phyloP scores from a whole-genome alignment of 2,797 vertebrate genomes.

The Arrhamphus sclerolepis region DNA sequence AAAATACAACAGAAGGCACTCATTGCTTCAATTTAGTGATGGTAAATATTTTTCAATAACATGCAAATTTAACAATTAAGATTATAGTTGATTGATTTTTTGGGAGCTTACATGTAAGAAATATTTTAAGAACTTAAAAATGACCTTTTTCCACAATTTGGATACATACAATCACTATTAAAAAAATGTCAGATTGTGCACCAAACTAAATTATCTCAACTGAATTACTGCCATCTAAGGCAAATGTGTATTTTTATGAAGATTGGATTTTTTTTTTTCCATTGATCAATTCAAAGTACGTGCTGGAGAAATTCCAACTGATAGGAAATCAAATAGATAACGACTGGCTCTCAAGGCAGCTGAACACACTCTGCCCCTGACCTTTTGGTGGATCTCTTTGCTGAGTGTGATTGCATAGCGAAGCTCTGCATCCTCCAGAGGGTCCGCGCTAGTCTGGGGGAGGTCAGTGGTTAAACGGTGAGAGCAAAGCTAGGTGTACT shows the following conservation, averaged over 20 bases:
- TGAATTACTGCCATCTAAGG: constrained; percentile 17
- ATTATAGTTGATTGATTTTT: constrained; percentile 26
- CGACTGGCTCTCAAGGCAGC: constrained; percentile 53
- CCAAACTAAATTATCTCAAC: constrained; percentile 26
- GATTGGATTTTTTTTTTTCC: constrained; percentile 38
- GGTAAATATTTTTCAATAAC: constrained; percentile 46
- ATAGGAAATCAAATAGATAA: constrained; percentile 65
- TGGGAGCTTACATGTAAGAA: constrained; percentile 4
- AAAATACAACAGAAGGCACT: constrained; percentile 45
- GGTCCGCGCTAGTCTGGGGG: constrained; percentile 76
- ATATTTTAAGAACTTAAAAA: constrained; percentile 13
- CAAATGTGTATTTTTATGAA: constrained; percentile 35
- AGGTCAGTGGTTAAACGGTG: constrained; percentile 70
- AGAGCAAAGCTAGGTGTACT: constrained; percentile 65
- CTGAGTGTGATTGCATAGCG: constrained; percentile 92
- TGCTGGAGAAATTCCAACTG: constrained; percentile 50
- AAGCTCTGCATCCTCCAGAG: constrained; percentile 89
- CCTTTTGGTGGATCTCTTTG: constrained; percentile 93
- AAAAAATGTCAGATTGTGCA: neutral
- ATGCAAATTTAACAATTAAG: constrained; percentile 56
- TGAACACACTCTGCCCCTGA: constrained; percentile 80
- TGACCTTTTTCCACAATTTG: constrained; percentile 10
- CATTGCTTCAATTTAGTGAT: constrained; percentile 29
- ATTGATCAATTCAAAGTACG: constrained; percentile 43
- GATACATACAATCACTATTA: neutral